phyloP scores from a whole-genome alignment of 2,797 vertebrate species.

The Chloroceryle inda region DNA sequence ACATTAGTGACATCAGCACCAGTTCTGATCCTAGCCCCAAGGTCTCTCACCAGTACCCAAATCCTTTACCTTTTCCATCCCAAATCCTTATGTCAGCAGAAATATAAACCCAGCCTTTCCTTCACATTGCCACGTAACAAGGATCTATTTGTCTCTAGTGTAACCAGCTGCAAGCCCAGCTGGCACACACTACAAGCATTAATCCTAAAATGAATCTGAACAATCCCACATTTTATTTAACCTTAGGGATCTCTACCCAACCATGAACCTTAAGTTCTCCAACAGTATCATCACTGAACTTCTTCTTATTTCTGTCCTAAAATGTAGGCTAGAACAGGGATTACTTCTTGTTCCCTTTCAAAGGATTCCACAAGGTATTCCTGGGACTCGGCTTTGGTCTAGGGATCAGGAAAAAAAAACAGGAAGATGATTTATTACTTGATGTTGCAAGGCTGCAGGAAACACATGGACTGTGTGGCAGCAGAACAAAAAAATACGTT shows the following conservation, averaged over 20 bases:
- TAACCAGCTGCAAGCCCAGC: neutral
- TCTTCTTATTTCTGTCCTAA: neutral
- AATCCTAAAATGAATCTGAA: neutral
- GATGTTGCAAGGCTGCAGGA: neutral
- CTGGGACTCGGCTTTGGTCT: neutral
- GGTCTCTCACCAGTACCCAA: neutral
- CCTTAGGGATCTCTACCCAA: neutral
- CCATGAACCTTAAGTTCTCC: neutral
- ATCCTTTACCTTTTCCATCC: neutral
- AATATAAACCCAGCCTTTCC: neutral
- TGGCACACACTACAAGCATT: neutral
- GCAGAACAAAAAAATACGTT: neutral
- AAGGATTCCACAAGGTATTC: neutral
- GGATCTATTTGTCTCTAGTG: neutral
- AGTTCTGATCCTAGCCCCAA: neutral
- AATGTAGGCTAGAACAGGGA: neutral
- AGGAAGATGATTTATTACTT: neutral
- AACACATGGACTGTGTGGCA: neutral
- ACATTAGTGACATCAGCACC: neutral
- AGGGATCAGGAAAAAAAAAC: neutral
- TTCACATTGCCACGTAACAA: rapidly evolving
- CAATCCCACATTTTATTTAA: neutral
- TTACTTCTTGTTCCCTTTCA: neutral
- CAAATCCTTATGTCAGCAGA: neutral
- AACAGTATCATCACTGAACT: neutral